Evolutionary conservation across 1,140 invertebrate genomes (phyloP), one percentile per base, ranked within the genome.

Genomic region (Nasonia giraulti): DNA sequence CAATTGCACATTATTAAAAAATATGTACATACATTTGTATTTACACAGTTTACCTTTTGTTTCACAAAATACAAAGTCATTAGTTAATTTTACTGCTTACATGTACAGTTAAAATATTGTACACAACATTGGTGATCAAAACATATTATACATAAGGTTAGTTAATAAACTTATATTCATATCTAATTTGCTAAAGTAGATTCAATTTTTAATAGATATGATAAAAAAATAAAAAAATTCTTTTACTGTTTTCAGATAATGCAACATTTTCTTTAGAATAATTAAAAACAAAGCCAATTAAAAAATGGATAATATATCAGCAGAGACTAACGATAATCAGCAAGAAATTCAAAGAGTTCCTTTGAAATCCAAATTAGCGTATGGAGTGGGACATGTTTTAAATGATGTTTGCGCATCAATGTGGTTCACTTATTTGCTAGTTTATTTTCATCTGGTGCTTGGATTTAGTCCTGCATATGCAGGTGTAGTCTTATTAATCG

Each of bases 371-470:
- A 92, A 89, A 87, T 82, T 92, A 31, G 87, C 90, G 1, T 93
- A 92, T 79, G 92, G 92, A n/a, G 87, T 91, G 4, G 92, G 92
- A 0, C 98, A 99, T 93, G 95, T 99, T 47, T 93, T 98, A 40
- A 99, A 99, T 92, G 98, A 99, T 94, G 94, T 99, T 8, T 98
- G 97, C 93, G 97, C 98, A 55, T 97, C 97, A 75, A 97, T 99
- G 95, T 99, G 98, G 98, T 99, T 99, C 91, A 98, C 97, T 0
- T 99, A 99, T 93, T 93, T 99, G n/a, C 94, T 99, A 87, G 95
- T 99, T 27, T 99, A 96, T 92, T 96, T 98, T 90, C 96, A 98
- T 90, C 94, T 97, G 89, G 97, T 99, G 3, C 92, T 98, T 47
- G 93, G 95, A 87, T 97, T 99, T 90, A 94, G 94, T 90, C 95